These are phyloP conservation scores for Myxocyprinus asiaticus DNA, from an alignment of 2,113 vertebrate genomes.

Conservation along the genomic window DNA sequence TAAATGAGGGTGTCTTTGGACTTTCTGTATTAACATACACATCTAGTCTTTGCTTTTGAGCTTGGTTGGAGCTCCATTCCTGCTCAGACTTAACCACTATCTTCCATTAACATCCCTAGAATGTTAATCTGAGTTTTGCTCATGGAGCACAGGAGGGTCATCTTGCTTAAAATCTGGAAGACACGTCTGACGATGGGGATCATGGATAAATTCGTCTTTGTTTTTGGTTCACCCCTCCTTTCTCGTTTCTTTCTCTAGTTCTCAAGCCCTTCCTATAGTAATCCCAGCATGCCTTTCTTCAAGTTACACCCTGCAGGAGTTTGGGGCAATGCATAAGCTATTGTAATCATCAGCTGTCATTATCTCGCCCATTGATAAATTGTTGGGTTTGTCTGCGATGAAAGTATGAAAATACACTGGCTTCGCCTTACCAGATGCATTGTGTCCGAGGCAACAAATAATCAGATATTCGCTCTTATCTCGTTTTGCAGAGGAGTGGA, in stretches of 20 bases:
- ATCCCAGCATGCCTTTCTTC: constrained; percentile 34
- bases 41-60: constrained; percentile 10
- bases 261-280: constrained; percentile 49
- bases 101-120: constrained; percentile 7
- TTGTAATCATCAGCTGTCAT: constrained; percentile 35
- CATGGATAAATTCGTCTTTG: constrained; percentile 51
- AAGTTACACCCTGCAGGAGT: constrained; percentile 20
- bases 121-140: constrained; percentile 6
- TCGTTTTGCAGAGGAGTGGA: neutral
- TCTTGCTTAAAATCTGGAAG: constrained; percentile 18
- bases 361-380: constrained; percentile 26
- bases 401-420: constrained; percentile 2
- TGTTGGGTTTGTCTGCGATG: constrained; percentile 14
- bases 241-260: neutral
- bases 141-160: neutral
- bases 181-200: constrained; percentile 57
- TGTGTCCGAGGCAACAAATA: neutral
- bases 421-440: neutral
- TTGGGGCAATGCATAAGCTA: constrained; percentile 20
- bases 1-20: too few species aligned
- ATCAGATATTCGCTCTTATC: neutral
- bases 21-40: constrained; percentile 33
- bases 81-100: neutral
- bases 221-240: neutral
- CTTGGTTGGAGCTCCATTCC: neutral